A percentile compares a stretch with the other conserved stretches of the same genome.
Evolutionary conservation across 2,888 invertebrate species (phyloP).

Genomic region (Cataglyphis livida): DNA sequence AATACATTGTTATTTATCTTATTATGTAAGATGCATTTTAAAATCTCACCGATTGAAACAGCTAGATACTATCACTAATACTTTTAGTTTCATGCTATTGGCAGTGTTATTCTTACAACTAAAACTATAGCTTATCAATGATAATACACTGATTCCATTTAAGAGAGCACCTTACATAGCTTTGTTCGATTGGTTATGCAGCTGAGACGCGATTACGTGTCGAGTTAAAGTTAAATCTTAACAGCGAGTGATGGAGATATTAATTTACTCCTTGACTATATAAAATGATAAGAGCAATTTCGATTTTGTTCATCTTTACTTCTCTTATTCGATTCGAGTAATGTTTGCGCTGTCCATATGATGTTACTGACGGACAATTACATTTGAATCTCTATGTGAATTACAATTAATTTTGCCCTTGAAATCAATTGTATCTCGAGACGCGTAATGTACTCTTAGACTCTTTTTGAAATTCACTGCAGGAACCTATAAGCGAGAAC

Average conservation of each 20-base stretch:
- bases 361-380: conserved; percentile 6
- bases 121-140: not conserved
- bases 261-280: conserved; percentile 13
- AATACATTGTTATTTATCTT: not conserved
- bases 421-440: not conserved
- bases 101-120: not conserved
- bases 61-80: not conserved
- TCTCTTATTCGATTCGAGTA: not conserved
- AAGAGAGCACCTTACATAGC: conserved; percentile 27
- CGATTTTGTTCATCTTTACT: conserved; percentile 5
- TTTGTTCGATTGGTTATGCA: conserved; percentile 61
- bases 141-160: not conserved
- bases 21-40: not conserved
- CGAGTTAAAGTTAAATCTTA: conserved; percentile 61
- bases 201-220: conserved; percentile 62
- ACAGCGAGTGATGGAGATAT: conserved; percentile 54
- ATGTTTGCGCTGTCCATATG: not conserved
- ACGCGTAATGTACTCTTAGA: not conserved
- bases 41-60: not conserved
- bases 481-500: not conserved
- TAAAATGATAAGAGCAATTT: conserved; percentile 26
- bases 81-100: not conserved
- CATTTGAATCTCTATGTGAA: not conserved
- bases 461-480: not conserved
- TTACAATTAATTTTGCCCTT: conserved; percentile 13